Conservation (phyloP, 1,140 invertebrate genomes). For the Hylyphantes graminicola region DNA sequence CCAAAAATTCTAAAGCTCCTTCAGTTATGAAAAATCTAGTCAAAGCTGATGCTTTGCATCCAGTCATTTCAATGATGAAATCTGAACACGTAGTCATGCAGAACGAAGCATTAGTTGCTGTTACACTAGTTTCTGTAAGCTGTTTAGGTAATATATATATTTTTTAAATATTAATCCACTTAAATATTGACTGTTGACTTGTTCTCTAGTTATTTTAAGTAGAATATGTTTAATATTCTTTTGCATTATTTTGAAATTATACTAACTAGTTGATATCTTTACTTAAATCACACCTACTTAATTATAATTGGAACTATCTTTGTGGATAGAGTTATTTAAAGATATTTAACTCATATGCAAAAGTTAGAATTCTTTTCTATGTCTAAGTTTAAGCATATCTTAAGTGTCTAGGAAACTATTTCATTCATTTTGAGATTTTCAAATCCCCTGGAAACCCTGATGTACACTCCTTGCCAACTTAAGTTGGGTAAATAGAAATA, state of each 20-base stretch:
- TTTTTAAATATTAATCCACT: not conserved
- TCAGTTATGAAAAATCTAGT: constrained; percentile 75
- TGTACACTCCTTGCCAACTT: no score
- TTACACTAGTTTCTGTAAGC: constrained; percentile 65
- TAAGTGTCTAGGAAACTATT: no score
- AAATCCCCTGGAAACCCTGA: no score
- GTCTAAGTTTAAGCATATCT: no score
- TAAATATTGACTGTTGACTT: not conserved
- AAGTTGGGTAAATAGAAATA: no score
- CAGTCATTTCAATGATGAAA: constrained; percentile 82
- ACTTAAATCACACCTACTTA: no score
- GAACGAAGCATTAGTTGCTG: constrained; percentile 78
- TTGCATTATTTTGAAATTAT: not conserved
- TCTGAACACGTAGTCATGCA: constrained; percentile 88
- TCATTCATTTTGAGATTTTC: no score
- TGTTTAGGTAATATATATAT: constrained; percentile 44
- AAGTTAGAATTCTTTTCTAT: no score
- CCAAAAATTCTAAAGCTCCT: constrained; percentile 78
- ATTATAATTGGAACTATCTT: no score
- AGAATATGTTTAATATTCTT: not conserved
- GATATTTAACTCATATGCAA: no score
- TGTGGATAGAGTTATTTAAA: no score
- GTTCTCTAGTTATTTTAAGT: not conserved
- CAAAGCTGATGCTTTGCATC: constrained; percentile 76
- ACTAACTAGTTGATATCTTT: not conserved